Evolutionary conservation across 2,797 vertebrate species (phyloP).

Genomic region (Paratrypauchen microcephalus): DNA sequence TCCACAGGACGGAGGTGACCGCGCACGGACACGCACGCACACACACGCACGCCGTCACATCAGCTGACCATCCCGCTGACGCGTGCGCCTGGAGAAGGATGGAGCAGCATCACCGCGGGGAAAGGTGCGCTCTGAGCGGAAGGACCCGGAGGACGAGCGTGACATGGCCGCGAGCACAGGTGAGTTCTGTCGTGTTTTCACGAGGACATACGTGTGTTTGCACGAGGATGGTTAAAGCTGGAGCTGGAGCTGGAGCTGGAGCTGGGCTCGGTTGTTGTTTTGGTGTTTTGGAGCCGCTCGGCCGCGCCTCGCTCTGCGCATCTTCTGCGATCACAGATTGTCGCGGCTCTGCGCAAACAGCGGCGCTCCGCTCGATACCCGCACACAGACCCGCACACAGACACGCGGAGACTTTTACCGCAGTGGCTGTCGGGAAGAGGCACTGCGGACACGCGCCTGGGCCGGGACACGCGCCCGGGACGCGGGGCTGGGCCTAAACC

Average conservation of each 20-base stretch:
- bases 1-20: no score
- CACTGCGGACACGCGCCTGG: not conserved
- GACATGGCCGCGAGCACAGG: conserved; percentile 35
- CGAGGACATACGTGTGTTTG: not conserved
- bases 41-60: not conserved
- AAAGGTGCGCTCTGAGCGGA: conserved; percentile 5
- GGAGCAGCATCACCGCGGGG: conserved; percentile 24
- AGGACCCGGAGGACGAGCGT: not conserved
- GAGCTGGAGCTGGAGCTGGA: no score
- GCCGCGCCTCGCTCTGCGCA: conserved; percentile 39
- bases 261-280: conserved; percentile 16
- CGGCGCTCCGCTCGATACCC: not conserved
- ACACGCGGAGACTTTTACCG: not conserved
- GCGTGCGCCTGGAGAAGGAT: conserved; percentile 27
- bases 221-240: no score
- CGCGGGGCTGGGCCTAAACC: not conserved
- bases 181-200: not conserved
- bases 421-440: not conserved
- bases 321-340: not conserved
- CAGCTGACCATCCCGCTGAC: conserved; percentile 18
- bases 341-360: not conserved
- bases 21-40: no score
- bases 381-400: not conserved
- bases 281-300: conserved; percentile 37
- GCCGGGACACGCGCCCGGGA: conserved; percentile 2